Conservation (phyloP, 37 sponge, comb jelly and placozoan genomes). For the Spongia lamella region DNA sequence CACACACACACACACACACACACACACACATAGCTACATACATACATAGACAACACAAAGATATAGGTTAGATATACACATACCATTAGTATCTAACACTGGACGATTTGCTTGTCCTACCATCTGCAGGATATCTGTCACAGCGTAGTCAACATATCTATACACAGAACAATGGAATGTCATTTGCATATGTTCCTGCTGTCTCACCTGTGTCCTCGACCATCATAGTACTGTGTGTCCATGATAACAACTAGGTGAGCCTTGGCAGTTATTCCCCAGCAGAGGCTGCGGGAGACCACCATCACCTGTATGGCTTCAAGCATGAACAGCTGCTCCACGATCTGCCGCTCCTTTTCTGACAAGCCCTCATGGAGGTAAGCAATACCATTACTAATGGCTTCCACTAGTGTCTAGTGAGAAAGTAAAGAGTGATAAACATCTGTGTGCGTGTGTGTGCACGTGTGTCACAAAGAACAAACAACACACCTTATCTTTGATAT, state of each 20-base stretch:
- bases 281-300: slow-evolving; percentile 82
- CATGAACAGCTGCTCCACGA: slow-evolving; percentile 89
- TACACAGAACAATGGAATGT: background rate
- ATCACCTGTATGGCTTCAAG: slow-evolving; percentile 89
- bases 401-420: slow-evolving; percentile 80
- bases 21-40: background rate
- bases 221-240: slow-evolving; percentile 99
- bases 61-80: slow-evolving; percentile 2
- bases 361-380: slow-evolving; percentile 97
- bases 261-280: slow-evolving; percentile 78
- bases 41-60: too few relatives aligned
- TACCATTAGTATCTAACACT: slow-evolving; percentile 71
- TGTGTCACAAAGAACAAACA: too few relatives aligned
- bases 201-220: slow-evolving; percentile 81
- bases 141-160: slow-evolving; percentile 96
- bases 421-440: background rate
- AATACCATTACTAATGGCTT: slow-evolving; percentile 89
- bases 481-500: slow-evolving; percentile 88
- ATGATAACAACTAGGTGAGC: slow-evolving; percentile 94
- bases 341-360: slow-evolving; percentile 75
- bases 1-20: background rate
- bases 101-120: slow-evolving; percentile 87
- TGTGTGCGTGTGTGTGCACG: background rate
- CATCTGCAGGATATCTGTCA: slow-evolving; percentile 96
- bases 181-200: background rate